Evolutionary conservation across 2,113 vertebrate genomes (phyloP).

Genomic region (Xerus inauris): DNA sequence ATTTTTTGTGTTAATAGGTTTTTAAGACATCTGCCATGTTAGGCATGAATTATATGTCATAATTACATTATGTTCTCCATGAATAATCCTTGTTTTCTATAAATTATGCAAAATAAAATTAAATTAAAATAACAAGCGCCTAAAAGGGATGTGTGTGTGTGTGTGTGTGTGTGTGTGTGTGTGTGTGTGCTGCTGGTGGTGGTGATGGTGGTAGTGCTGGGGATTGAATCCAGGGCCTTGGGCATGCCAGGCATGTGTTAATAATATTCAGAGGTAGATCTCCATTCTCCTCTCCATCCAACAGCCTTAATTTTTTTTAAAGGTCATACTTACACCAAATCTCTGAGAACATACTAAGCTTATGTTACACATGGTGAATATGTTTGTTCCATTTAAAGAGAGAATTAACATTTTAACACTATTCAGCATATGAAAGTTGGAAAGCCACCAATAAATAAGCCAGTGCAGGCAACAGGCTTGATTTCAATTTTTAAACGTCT

Average conservation of each 20-base stretch:
- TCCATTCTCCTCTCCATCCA: not conserved
- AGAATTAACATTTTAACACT: not conserved
- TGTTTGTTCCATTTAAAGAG: slow-evolving; percentile 21
- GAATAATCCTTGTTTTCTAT: slow-evolving; percentile 41
- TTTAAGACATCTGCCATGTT: slow-evolving; percentile 25
- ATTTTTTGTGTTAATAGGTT: not conserved
- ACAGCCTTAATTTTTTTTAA: not conserved
- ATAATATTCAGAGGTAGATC: not conserved
- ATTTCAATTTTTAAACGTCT: slow-evolving; percentile 76
- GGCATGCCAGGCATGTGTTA: not conserved
- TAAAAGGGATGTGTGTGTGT: not conserved
- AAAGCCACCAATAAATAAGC: slow-evolving; percentile 74
- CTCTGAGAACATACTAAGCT: not conserved
- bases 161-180: not conserved
- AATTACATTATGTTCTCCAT: not conserved
- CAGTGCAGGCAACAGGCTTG: slow-evolving; percentile 29
- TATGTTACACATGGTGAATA: not conserved
- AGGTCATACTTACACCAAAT: not conserved
- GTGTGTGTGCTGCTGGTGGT: not conserved
- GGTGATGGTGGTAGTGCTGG: no score
- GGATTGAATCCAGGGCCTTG: not conserved
- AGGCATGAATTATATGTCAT: slow-evolving; percentile 48
- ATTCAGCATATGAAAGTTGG: slow-evolving; percentile 23
- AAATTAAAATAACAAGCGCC: not conserved
- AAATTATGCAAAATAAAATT: slow-evolving; percentile 43